Evolutionary conservation across 1,140 invertebrate genomes (phyloP).

Genomic region (Ceratina japonica): DNA sequence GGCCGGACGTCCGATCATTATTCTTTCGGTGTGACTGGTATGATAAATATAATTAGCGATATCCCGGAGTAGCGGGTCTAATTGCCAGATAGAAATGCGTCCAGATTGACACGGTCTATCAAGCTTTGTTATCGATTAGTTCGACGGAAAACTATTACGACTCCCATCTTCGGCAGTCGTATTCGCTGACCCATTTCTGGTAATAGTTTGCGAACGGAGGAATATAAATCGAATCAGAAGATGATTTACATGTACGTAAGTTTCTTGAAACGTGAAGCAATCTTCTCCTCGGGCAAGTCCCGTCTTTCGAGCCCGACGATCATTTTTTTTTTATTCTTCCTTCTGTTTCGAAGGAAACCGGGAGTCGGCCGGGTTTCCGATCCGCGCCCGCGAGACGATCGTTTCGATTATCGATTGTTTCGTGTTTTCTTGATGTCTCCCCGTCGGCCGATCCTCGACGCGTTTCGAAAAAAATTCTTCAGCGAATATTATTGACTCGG

Average conservation of each 20-base stretch:
- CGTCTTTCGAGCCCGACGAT: background rate
- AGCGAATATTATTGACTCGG: too few species aligned
- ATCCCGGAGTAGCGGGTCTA: background rate
- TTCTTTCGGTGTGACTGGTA: too few species aligned
- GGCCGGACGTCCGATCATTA: background rate
- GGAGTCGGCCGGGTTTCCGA: background rate
- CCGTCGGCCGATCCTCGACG: slow-evolving; percentile 2
- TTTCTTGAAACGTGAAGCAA: background rate
- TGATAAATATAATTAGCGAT: slow-evolving; percentile 14
- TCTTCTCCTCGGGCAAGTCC: background rate
- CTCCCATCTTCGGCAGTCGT: too few species aligned
- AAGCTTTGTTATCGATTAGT: slow-evolving; percentile 4
- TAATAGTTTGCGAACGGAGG: too few species aligned
- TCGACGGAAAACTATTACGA: background rate
- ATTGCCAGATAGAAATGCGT: background rate
- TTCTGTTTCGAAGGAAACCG: background rate
- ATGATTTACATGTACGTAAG: too few species aligned
- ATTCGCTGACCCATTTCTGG: too few species aligned
- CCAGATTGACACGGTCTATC: background rate
- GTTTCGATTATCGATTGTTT: slow-evolving; percentile 17
- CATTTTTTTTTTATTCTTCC: too few species aligned
- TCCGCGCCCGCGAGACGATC: slow-evolving; percentile 16
- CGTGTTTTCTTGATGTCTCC: slow-evolving; percentile 31
- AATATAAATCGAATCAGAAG: too few species aligned
- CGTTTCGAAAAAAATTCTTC: background rate